These are phyloP conservation scores for Drosophila lini DNA, from an alignment of 1,140 invertebrate species.

Conservation along the genomic window DNA sequence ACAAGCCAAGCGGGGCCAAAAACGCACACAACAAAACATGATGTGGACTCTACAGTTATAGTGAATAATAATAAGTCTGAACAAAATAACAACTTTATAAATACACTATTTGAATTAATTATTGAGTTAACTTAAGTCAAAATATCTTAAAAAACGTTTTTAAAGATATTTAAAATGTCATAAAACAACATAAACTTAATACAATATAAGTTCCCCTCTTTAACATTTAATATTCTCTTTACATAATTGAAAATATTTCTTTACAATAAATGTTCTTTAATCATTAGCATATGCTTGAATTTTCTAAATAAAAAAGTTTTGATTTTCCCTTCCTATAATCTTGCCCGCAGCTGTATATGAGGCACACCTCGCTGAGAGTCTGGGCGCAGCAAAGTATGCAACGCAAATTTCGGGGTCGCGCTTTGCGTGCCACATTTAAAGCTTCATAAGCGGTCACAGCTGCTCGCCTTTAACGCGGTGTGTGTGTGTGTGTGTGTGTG, in stretches of 20 bases:
- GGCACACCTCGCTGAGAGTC: slow-evolving; percentile 20
- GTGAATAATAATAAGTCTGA: background rate
- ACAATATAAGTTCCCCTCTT: background rate
- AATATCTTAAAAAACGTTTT: background rate
- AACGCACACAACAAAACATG: slow-evolving; percentile 15
- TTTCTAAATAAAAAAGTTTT: background rate
- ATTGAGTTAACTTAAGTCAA: background rate
- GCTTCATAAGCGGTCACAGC: slow-evolving; percentile 28
- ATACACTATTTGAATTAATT: background rate
- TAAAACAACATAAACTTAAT: background rate
- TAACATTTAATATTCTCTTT: background rate
- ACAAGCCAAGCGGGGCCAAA: slow-evolving; percentile 53
- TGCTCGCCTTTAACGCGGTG: slow-evolving; percentile 39
- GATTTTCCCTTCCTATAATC: background rate
- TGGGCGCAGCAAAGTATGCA: slow-evolving; percentile 69
- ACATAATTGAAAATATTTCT: background rate
- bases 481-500: slow-evolving; percentile 12
- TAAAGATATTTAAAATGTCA: background rate
- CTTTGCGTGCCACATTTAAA: slow-evolving; percentile 59
- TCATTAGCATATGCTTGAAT: too few relatives aligned
- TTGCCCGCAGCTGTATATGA: background rate
- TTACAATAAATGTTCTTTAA: too few relatives aligned
- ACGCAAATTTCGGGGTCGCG: slow-evolving; percentile 60
- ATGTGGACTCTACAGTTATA: slow-evolving; percentile 5
- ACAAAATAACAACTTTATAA: too few relatives aligned